Conservation (phyloP, 2,113 vertebrate species). For the Saimiri boliviensis region DNA sequence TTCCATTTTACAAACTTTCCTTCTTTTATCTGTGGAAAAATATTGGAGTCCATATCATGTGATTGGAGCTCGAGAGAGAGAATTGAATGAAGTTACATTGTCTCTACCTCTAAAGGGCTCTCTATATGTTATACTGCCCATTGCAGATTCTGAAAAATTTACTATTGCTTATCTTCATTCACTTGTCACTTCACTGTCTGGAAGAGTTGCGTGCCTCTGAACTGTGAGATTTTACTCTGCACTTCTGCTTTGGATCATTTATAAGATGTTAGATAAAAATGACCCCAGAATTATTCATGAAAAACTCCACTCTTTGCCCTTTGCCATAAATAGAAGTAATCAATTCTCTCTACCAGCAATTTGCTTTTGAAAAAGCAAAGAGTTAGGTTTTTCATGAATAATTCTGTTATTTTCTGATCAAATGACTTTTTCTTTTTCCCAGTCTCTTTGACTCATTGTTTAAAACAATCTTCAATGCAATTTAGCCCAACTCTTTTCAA, state of each 20-base stretch:
- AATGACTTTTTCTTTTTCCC: not conserved
- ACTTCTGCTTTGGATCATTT: not conserved
- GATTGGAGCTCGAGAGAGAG: not conserved
- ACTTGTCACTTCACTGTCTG: not conserved
- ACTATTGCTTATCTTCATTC: not conserved
- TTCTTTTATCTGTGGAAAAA: not conserved
- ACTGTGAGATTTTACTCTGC: not conserved
- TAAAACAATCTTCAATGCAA: not conserved
- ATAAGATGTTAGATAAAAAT: not conserved
- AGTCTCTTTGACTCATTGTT: not conserved
- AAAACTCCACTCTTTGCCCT: not conserved
- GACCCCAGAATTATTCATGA: not conserved
- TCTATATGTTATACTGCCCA: not conserved
- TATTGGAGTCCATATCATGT: not conserved
- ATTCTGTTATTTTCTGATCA: not conserved
- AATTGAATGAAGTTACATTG: not conserved
- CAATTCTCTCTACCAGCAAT: not conserved
- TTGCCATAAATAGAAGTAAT: not conserved
- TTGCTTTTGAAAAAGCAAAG: conserved; percentile 3
- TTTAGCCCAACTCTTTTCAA: not conserved
- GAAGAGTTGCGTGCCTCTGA: not conserved
- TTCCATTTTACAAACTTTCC: not conserved
- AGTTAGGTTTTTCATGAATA: no score
- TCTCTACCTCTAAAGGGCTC: not conserved
- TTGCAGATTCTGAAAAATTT: not conserved